Conservation (phyloP, 2,113 vertebrate genomes). For the Myrmecobius fasciatus region DNA sequence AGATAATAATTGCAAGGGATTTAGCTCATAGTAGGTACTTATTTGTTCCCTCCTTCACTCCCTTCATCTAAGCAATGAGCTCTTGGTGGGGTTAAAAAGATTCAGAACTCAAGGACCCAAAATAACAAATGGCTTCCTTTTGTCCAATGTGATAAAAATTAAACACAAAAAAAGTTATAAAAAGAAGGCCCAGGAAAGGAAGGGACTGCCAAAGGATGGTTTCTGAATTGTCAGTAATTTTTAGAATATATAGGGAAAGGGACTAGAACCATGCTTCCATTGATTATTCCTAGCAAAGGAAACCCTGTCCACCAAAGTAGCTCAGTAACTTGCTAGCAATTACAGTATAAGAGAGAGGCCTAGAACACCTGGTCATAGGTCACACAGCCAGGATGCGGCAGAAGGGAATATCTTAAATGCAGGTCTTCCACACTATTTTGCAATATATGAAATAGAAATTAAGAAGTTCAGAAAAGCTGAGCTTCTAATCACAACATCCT, state of each 20-base stretch:
- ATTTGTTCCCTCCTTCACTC: background rate
- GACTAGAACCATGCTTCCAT: background rate
- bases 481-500: background rate
- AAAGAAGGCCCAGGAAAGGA: constrained; percentile 13
- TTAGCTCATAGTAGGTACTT: background rate
- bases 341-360: background rate
- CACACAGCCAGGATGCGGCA: background rate
- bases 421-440: background rate
- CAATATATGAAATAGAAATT: background rate
- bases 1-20: background rate
- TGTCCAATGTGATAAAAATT: constrained; percentile 31
- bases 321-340: background rate
- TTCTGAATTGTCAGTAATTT: background rate
- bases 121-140: background rate
- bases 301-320: background rate
- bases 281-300: background rate
- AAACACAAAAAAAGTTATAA: background rate
- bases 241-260: background rate
- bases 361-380: background rate
- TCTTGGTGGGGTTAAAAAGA: constrained; percentile 23
- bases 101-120: constrained; percentile 38
- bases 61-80: constrained; percentile 32
- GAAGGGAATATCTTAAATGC: background rate
- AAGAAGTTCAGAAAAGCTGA: background rate
- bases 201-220: background rate